A percentile compares a stretch with the other conserved stretches of the same genome.
These are phyloP conservation scores for Corydoras sp. DNA, from an alignment of 2,113 vertebrate genomes.

Conservation along the genomic window DNA sequence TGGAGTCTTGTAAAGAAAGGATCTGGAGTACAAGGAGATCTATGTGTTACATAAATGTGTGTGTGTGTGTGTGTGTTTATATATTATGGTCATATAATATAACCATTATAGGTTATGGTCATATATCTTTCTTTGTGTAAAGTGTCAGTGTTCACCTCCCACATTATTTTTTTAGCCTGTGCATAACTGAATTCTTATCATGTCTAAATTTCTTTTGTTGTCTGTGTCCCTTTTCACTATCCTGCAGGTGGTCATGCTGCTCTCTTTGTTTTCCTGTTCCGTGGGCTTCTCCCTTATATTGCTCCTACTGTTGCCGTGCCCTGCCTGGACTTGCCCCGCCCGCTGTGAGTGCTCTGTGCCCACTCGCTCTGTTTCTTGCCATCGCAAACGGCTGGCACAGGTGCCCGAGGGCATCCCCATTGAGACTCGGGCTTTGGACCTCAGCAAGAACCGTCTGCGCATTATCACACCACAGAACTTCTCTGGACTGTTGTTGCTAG, in stretches of 20 bases:
- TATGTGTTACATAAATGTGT: slow-evolving; percentile 10
- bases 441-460: slow-evolving; percentile 94
- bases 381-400: slow-evolving; percentile 79
- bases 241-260: slow-evolving; percentile 48
- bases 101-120: too few relatives aligned
- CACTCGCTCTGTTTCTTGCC: slow-evolving; percentile 89
- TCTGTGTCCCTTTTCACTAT: slow-evolving; percentile 7
- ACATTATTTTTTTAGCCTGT: background rate
- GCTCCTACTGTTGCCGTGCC: slow-evolving; percentile 58
- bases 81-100: too few relatives aligned
- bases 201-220: slow-evolving; percentile 13
- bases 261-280: slow-evolving; percentile 42
- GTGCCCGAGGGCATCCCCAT: slow-evolving; percentile 94
- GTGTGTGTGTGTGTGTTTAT: background rate
- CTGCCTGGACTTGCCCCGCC: slow-evolving; percentile 81
- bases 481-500: slow-evolving; percentile 84
- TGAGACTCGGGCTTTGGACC: slow-evolving; percentile 83
- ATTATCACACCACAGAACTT: slow-evolving; percentile 91
- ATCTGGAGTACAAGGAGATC: background rate
- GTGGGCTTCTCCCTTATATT: slow-evolving; percentile 51
- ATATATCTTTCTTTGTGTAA: background rate
- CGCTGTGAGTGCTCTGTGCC: slow-evolving; percentile 94
- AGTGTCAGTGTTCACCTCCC: background rate
- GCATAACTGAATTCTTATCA: slow-evolving; percentile 19
- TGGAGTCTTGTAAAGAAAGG: slow-evolving; percentile 17